Conservation (phyloP, 2,113 vertebrate genomes). For the Pleuronectes platessa region DNA sequence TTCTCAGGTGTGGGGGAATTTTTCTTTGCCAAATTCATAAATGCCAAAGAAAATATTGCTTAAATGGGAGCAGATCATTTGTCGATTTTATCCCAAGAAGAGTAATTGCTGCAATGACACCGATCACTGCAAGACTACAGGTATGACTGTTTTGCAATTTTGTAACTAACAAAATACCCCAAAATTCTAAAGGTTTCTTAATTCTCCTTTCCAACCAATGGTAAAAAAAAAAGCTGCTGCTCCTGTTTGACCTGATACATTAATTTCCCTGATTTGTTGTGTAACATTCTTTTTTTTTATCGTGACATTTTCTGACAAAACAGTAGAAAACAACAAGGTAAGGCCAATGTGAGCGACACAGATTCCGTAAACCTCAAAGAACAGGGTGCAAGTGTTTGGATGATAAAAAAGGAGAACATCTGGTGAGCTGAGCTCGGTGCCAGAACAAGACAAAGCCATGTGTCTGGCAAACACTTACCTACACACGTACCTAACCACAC, state of each 20-base stretch:
- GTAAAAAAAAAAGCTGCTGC: slow-evolving; percentile 4
- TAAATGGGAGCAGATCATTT: not conserved
- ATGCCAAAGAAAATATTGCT: not conserved
- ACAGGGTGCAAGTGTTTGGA: slow-evolving; percentile 75
- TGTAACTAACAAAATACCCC: not conserved
- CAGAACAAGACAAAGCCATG: slow-evolving; percentile 85
- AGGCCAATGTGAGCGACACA: slow-evolving; percentile 69
- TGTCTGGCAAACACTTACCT: slow-evolving; percentile 74
- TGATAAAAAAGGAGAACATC: slow-evolving; percentile 86
- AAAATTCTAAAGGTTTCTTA: not conserved
- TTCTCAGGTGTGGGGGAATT: not conserved
- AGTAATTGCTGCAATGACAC: no score
- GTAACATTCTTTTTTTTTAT: not conserved
- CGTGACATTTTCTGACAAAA: slow-evolving; percentile 52
- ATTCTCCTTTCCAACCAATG: not conserved
- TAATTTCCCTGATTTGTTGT: slow-evolving; percentile 16
- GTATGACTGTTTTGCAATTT: not conserved
- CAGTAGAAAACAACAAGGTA: slow-evolving; percentile 64
- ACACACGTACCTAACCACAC: slow-evolving; percentile 28
- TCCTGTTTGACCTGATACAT: slow-evolving; percentile 9
- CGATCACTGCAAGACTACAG: not conserved
- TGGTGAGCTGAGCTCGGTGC: slow-evolving; percentile 81
- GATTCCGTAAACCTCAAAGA: slow-evolving; percentile 79
- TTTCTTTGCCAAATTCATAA: not conserved
- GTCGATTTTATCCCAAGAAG: not conserved